These are phyloP conservation scores for Acanthurus lineatus DNA, from an alignment of 2,797 vertebrate species.

Conservation along the genomic window DNA sequence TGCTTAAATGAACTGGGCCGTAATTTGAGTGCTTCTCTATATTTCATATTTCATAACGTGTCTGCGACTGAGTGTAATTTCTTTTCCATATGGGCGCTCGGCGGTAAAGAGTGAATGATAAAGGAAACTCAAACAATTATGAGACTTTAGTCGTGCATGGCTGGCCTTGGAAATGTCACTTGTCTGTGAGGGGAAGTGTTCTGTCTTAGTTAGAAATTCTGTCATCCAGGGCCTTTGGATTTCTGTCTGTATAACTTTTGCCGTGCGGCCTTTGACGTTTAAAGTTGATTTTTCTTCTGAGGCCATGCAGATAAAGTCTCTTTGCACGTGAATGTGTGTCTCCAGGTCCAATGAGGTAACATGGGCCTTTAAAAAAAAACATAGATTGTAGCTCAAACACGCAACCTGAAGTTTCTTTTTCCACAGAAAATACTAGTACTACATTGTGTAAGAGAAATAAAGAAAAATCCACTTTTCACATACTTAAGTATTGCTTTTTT, in stretches of 20 bases:
- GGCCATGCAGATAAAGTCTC: slow-evolving; percentile 23
- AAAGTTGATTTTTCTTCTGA: slow-evolving; percentile 4
- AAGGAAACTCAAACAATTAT: slow-evolving; percentile 81
- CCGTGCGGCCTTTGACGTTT: slow-evolving; percentile 38
- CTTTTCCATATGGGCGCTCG: slow-evolving; percentile 67
- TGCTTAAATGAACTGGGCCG: slow-evolving; percentile 65
- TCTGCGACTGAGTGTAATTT: slow-evolving; percentile 68
- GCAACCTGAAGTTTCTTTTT: slow-evolving; percentile 29
- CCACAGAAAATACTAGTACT: slow-evolving; percentile 4
- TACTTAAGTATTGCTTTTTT: slow-evolving; percentile 35
- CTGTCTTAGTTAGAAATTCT: slow-evolving; percentile 78
- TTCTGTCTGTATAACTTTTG: slow-evolving; percentile 57
- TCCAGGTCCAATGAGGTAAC: slow-evolving; percentile 23
- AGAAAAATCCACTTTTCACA: slow-evolving; percentile 44
- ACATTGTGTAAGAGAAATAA: slow-evolving; percentile 39
- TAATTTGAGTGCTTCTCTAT: slow-evolving; percentile 65
- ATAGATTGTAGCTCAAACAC: slow-evolving; percentile 4
- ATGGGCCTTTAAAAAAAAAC: slow-evolving; percentile 18
- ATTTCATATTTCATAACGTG: slow-evolving; percentile 73
- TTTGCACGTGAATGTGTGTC: slow-evolving; percentile 7
- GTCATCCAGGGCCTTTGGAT: slow-evolving; percentile 55
- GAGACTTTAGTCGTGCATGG: slow-evolving; percentile 73
- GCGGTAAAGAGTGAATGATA: slow-evolving; percentile 73
- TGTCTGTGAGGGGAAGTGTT: slow-evolving; percentile 71
- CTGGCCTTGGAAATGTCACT: slow-evolving; percentile 74